Evolutionary conservation across 2,113 vertebrate genomes (phyloP), one percentile per base, ranked within the genome.

Genomic region (Plecotus auritus): DNA sequence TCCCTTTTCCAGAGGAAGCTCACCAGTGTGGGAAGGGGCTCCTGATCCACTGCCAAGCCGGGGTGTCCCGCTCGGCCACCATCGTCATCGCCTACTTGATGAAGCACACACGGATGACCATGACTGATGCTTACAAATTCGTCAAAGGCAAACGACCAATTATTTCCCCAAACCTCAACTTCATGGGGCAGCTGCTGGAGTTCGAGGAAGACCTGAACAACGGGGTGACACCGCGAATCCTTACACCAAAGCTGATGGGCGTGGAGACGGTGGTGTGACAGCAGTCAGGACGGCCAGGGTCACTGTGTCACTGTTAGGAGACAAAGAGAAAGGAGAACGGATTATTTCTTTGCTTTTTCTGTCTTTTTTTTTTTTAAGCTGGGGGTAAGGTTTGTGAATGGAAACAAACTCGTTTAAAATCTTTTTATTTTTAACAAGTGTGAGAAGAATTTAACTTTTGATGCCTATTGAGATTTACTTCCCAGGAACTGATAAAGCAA

Each of bases 51-150:
- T 99, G 99, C 98, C 99, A 99, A 98, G 99, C 99, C 0, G 99
- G 99, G 0, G 99, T 99, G 95, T 99, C 99, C 2, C 99, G 99
- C 32, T 99, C 99, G 0, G 99, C 99, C 98, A 99, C 99, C 97
- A 99, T 99, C 0, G 99, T 99, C 97, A 99, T 99, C 0, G 99
- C 99, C 0, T 99, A 99, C 98, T 97, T 99, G 98, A 99, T 99
- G 99, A 99, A 99, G 98, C 99, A 99, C 99, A 99, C 99, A 0
- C 99, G 99, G 98, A 99, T 99, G 99, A 99, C 99, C 98, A 99
- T 99, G 99, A 99, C 99, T 0, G 99, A 99, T 67, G 99, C 99
- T 93, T 99, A 99, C 96, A 99, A 99, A 98, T 99, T 99, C 76
- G 99, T 99, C 91, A 99, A 99, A 98, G 99, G 99, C 98, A 99